Conservation (phyloP, 2,888 invertebrate genomes). For the Lottia gigantea region DNA sequence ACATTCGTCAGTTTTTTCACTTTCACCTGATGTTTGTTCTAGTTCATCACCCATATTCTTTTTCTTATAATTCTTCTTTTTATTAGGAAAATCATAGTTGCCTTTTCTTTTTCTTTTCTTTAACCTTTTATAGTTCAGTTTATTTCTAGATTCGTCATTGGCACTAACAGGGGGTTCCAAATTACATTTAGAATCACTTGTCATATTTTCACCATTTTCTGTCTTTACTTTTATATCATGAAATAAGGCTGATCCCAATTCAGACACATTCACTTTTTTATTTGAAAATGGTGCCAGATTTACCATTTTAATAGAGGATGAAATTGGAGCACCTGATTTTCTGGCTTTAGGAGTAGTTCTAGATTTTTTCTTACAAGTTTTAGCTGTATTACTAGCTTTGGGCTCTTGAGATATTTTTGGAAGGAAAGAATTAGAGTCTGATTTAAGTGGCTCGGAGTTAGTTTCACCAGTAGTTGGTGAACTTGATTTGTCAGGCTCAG, state of each 20-base stretch:
- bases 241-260: neutral
- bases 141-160: neutral
- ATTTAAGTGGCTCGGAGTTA: neutral
- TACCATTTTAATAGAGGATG: neutral
- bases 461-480: neutral
- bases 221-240: neutral
- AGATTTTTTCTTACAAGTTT: conserved; percentile 17
- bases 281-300: neutral
- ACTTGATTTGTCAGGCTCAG: neutral
- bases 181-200: neutral
- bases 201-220: neutral
- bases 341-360: conserved; percentile 22
- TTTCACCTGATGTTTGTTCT: conserved; percentile 19
- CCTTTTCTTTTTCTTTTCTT: neutral
- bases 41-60: conserved; percentile 17
- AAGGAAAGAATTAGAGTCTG: neutral
- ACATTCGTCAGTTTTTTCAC: conserved; percentile 28
- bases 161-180: neutral
- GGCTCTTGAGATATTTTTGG: conserved; percentile 12
- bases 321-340: conserved; percentile 21
- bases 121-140: neutral
- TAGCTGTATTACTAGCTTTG: conserved; percentile 29
- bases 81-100: conserved; percentile 1
- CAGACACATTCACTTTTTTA: neutral
- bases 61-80: conserved; percentile 13